Percentiles rank a stretch among this genome's conserved stretches.
Evolutionary conservation across 1,140 invertebrate genomes (phyloP).

Genomic region (Drosophila murphyi): DNA sequence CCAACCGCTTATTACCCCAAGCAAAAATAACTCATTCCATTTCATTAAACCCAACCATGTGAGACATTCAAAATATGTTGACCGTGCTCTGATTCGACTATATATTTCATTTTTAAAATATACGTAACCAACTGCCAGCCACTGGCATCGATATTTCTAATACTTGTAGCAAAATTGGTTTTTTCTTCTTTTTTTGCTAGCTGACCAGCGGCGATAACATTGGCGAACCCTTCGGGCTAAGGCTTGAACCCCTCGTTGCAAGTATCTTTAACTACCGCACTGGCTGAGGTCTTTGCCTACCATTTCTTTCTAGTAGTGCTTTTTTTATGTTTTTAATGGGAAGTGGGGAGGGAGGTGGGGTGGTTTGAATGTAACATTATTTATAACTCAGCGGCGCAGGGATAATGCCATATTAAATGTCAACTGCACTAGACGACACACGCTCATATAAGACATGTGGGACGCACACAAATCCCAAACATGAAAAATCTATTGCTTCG

Average conservation of each 20-base stretch:
- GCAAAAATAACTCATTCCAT: conserved; percentile 3
- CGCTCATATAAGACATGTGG: conserved; percentile 66
- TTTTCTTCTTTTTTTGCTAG: neutral
- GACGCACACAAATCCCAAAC: conserved; percentile 79
- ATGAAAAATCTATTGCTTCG: conserved; percentile 77
- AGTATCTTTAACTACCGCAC: conserved; percentile 38
- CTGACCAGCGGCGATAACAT: conserved; percentile 51
- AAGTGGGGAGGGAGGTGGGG: neutral
- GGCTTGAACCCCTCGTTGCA: conserved; percentile 19
- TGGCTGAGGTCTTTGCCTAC: conserved; percentile 19
- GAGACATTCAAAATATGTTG: conserved; percentile 64
- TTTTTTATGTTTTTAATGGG: conserved; percentile 77
- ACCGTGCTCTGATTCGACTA: conserved; percentile 26
- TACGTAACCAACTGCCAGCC: conserved; percentile 13
- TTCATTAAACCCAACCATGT: conserved; percentile 23
- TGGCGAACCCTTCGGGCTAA: conserved; percentile 19
- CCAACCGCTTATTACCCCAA: conserved; percentile 14
- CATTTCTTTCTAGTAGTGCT: conserved; percentile 39
- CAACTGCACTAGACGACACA: conserved; percentile 77
- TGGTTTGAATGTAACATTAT: conserved; percentile 66
- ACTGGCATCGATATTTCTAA: conserved; percentile 42
- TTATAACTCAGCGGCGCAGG: conserved; percentile 79
- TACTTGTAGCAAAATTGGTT: conserved; percentile 54
- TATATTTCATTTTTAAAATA: conserved; percentile 58
- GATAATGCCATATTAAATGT: conserved; percentile 82